Evolutionary conservation across 2,888 invertebrate genomes (phyloP), one percentile per base, ranked within the genome.

Genomic region (Eupithecia insigniata): DNA sequence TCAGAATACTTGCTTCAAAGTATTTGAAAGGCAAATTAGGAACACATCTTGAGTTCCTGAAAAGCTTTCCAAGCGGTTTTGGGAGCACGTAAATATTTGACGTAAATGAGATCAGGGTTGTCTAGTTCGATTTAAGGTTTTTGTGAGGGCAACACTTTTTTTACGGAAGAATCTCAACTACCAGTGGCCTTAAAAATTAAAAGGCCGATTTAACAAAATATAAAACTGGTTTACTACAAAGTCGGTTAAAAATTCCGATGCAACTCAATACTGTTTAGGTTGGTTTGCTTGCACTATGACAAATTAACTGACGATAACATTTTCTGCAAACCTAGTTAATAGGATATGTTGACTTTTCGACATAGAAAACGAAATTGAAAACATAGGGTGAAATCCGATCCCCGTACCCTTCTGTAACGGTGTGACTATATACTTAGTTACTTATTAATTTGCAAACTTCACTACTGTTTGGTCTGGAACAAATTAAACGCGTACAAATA

Each of bases 11-110:
- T 87, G 90, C 92, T 92, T 86, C 85, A 82, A 92, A 92, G 91
- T 91, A 92, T 93, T 92, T 92, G 91, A 92, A 93, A 92, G 91
- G 92, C 91, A 92, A 93, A 93, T 92, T 90, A 90, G 90, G 86
- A 88, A 87, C 90, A 89, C 88, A 89, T 90, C 89, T 90, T 84
- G 83, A 87, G 87, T 86, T 87, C 81, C 85, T 83, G 81, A 81
- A 85, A 82, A 85, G 81, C 81, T 79, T 79, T 76, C 43, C 76
- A 77, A 79, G 77, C 78, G 80, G 83, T 83, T 81, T 77, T 79
- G 83, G 81, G 84, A 83, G 82, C 85, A 81, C 84, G 88, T 88
- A 89, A 89, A 90, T 90, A 90, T 89, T 91, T 90, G 84, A 86
- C 85, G 84, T 81, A 86, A 87, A 89, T 86, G 83, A 87, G 87